Base-by-base conservation (phyloP, 2,797 vertebrate species). In the Alexandromys oeconomus region DNA sequence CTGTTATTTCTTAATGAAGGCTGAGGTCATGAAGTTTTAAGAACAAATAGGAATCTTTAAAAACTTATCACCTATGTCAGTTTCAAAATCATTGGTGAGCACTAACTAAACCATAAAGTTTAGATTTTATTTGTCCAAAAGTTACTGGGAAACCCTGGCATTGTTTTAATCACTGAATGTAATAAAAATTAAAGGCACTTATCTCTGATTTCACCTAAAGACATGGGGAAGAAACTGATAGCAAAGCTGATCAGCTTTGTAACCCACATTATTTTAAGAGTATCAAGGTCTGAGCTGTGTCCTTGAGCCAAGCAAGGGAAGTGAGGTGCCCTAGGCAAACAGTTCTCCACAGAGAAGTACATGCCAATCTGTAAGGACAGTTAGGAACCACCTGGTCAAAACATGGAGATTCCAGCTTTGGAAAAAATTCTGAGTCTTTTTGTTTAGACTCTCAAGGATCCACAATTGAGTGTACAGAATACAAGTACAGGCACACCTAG, bases 51-150 rank as follows among this genome's bases (percentile, higher is more conserved):
- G 6, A 12, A 4, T 48, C 57, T 65, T 48, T 78, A 81, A 94
- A 81, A 86, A 82, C 3, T 85, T 23, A 77, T 40, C 67, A 5
- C 21, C 40, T 48, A 40, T 31, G 21, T 88, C 81, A 71, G 40
- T 89, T 91, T 82, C n/a, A 59, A 46, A 86, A 87, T 86, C 34
- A 14, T 17, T 43, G 69, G 57, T 92, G 31, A 93, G 13, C 48
- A 82, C 59, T 78, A 91, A 71, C 11, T 59, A 88, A 37, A 54
- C 21, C 23, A 48, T 63, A 67, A 86, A 81, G 37, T 13, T 43
- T 74, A 84, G 43, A 13, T 54, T 37, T 84, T 19, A 43, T 82
- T 89, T 73, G 57, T 8, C 67, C 87, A 93, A 90, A 74, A 93
- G 46, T 73, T n/a, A 34, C 13, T 54, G 4, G 78, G 17, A 4